Evolutionary conservation across 2,888 invertebrate species (phyloP).

Genomic region (Campaea margaritaria): DNA sequence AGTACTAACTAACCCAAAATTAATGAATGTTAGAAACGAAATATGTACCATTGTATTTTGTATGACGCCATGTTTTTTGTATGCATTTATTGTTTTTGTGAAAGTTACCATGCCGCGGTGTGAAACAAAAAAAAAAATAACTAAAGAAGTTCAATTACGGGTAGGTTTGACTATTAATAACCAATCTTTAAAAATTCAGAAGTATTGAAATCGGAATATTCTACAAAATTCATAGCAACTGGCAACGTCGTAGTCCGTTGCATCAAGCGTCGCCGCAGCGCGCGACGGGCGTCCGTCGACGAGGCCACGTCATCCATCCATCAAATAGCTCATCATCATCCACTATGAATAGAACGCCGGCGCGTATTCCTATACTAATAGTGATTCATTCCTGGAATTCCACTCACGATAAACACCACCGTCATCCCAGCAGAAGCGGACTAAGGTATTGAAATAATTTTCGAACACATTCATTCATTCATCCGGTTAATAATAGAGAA

Average conservation of each 20-base stretch:
- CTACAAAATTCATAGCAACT: constrained; percentile 2
- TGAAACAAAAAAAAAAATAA: too few relatives aligned
- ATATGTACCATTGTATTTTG: too few relatives aligned
- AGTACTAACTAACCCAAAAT: too few relatives aligned
- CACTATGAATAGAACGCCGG: constrained; percentile 75
- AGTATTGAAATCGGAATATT: neutral
- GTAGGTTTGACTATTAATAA: too few relatives aligned
- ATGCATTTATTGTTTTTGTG: too few relatives aligned
- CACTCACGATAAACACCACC: constrained; percentile 67
- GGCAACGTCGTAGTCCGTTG: constrained; percentile 24
- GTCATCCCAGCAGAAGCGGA: constrained; percentile 54
- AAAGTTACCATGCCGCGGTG: too few relatives aligned
- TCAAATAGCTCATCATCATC: constrained; percentile 79
- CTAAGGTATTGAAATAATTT: constrained; percentile 52
- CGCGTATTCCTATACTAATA: constrained; percentile 50
- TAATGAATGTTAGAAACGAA: too few relatives aligned
- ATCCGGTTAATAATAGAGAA: constrained; percentile 58
- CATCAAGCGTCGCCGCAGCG: constrained; percentile 22
- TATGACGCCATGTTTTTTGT: too few relatives aligned
- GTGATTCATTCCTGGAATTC: constrained; percentile 78
- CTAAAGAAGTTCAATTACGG: too few relatives aligned
- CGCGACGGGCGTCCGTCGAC: constrained; percentile 49
- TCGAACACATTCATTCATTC: constrained; percentile 62
- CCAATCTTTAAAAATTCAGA: neutral
- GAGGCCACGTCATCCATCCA: constrained; percentile 81